phyloP scores from a whole-genome alignment of 2,113 vertebrate species.

The Glareola pratincola region DNA sequence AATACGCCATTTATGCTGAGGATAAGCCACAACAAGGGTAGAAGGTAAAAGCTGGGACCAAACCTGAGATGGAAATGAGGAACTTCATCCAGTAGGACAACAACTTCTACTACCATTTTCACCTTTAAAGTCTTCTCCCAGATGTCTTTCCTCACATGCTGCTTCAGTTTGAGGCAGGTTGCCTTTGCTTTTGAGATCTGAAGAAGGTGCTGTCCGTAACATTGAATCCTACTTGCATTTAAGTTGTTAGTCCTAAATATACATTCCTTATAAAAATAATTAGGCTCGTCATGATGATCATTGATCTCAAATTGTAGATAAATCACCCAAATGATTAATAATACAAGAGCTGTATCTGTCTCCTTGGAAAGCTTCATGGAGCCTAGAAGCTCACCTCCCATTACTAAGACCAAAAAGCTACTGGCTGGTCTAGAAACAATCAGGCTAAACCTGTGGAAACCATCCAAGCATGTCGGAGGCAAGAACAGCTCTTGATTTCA shows the following conservation, averaged over 20 bases:
- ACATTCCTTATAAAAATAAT: neutral
- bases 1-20: neutral
- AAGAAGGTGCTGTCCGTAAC: neutral
- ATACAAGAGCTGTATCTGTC: neutral
- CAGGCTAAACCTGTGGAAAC: neutral
- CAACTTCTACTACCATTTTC: neutral
- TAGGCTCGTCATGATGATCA: neutral
- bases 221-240: neutral
- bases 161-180: neutral
- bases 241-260: neutral
- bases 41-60: neutral
- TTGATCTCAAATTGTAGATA: neutral
- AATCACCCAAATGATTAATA: neutral
- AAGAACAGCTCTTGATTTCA: neutral
- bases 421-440: neutral
- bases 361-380: neutral
- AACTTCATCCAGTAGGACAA: neutral
- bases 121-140: neutral
- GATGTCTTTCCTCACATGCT: neutral
- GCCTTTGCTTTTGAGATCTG: neutral
- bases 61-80: neutral
- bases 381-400: neutral
- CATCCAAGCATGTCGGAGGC: neutral
- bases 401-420: neutral
- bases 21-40: neutral